Evolutionary conservation across 2,113 vertebrate species (phyloP).

Genomic region (Numenius arquata): DNA sequence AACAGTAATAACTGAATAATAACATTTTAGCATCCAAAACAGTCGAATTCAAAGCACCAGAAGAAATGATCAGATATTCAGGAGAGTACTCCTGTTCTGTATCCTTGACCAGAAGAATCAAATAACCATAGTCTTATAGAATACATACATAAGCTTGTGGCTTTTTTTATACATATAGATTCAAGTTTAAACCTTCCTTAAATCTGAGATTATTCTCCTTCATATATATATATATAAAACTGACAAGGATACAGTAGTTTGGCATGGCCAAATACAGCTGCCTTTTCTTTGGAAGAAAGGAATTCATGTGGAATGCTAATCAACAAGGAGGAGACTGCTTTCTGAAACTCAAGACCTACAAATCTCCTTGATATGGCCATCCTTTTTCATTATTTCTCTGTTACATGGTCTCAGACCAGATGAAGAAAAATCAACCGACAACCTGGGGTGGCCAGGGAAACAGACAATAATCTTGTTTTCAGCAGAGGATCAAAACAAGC

Average conservation of each 20-base stretch:
- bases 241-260: not conserved
- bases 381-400: not conserved
- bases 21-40: not conserved
- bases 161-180: not conserved
- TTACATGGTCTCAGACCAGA: not conserved
- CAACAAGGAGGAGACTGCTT: not conserved
- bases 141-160: not conserved
- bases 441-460: not conserved
- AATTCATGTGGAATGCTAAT: not conserved
- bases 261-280: not conserved
- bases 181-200: not conserved
- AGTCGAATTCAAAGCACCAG: not conserved
- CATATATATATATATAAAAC: not conserved
- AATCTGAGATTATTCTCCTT: not conserved
- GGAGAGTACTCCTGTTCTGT: not conserved
- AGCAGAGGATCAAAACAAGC: conserved; percentile 26
- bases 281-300: not conserved
- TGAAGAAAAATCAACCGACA: not conserved
- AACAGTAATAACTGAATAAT: not conserved
- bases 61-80: not conserved
- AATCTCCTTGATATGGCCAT: not conserved
- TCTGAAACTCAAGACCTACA: not conserved
- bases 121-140: not conserved
- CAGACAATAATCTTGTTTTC: conserved; percentile 31
- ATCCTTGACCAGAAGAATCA: not conserved